A percentile compares a stretch with the other conserved stretches of the same genome.
Evolutionary conservation across 1,140 invertebrate genomes (phyloP).

Genomic region (Trichonephila clavata): DNA sequence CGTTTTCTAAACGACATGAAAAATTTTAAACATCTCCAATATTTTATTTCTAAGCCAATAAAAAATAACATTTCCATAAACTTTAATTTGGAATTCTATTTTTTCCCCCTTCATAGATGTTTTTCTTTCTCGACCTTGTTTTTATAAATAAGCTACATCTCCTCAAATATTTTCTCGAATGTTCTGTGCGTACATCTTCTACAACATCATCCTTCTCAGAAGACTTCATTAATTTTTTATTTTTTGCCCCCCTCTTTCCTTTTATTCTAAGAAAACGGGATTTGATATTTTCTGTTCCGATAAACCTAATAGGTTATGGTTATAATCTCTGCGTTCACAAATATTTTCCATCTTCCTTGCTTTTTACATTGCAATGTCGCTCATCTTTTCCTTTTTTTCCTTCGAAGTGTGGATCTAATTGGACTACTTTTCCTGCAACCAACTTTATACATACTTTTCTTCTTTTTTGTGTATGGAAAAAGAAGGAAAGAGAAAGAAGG

Average conservation of each 20-base stretch:
- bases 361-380: background rate
- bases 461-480: background rate
- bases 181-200: background rate
- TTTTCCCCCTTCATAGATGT: background rate
- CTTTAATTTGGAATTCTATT: background rate
- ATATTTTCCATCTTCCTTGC: background rate
- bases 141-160: slow-evolving; percentile 4
- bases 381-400: background rate
- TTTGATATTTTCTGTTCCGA: slow-evolving; percentile 52
- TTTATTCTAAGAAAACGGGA: slow-evolving; percentile 28
- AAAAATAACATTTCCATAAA: background rate
- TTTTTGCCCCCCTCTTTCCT: background rate
- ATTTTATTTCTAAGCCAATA: background rate
- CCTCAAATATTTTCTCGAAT: background rate
- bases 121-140: background rate
- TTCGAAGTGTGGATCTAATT: slow-evolving; percentile 60
- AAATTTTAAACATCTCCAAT: background rate
- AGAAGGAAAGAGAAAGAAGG: background rate
- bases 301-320: slow-evolving; percentile 69
- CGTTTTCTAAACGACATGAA: background rate
- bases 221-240: slow-evolving; percentile 67
- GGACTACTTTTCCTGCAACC: slow-evolving; percentile 71
- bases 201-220: slow-evolving; percentile 39
- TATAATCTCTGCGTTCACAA: slow-evolving; percentile 55
- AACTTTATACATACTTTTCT: slow-evolving; percentile 27